A percentile compares a stretch with the other conserved stretches of the same genome.
Evolutionary conservation across 2,888 invertebrate species (phyloP).

Genomic region (Drosophila picticornis): DNA sequence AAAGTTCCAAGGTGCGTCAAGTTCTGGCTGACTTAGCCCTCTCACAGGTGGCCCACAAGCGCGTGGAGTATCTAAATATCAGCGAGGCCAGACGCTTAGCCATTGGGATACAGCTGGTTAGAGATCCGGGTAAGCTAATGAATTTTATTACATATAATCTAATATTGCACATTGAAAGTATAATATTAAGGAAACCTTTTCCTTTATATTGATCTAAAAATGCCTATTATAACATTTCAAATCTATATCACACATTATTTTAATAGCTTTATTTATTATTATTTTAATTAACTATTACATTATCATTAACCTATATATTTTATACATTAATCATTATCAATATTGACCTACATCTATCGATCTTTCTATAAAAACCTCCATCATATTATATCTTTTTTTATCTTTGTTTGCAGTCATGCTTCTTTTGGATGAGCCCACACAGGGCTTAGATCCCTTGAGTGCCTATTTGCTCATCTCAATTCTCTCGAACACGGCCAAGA

Average conservation of each 20-base stretch:
- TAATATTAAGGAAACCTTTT: neutral
- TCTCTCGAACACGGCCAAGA: constrained; percentile 94
- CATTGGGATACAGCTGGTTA: constrained; percentile 96
- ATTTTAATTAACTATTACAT: too few relatives aligned
- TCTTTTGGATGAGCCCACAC: constrained; percentile 96
- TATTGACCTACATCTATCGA: too few relatives aligned
- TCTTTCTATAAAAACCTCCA: neutral
- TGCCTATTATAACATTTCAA: neutral
- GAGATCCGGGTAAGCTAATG: constrained; percentile 92
- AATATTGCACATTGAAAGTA: neutral
- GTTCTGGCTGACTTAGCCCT: constrained; percentile 97
- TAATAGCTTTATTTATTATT: too few relatives aligned
- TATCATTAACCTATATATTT: too few relatives aligned
- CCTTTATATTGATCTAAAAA: neutral
- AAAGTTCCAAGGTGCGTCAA: constrained; percentile 94
- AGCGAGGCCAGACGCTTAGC: constrained; percentile 96
- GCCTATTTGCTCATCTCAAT: constrained; percentile 98
- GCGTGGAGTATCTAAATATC: constrained; percentile 92
- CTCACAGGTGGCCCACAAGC: constrained; percentile 94
- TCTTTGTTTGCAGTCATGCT: constrained; percentile 89
- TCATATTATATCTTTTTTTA: neutral
- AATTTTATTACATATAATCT: neutral
- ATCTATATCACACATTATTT: too few relatives aligned
- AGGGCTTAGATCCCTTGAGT: constrained; percentile 97
- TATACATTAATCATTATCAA: too few relatives aligned